phyloP scores from a whole-genome alignment of 1,140 invertebrate genomes.

The Magallana angulata region DNA sequence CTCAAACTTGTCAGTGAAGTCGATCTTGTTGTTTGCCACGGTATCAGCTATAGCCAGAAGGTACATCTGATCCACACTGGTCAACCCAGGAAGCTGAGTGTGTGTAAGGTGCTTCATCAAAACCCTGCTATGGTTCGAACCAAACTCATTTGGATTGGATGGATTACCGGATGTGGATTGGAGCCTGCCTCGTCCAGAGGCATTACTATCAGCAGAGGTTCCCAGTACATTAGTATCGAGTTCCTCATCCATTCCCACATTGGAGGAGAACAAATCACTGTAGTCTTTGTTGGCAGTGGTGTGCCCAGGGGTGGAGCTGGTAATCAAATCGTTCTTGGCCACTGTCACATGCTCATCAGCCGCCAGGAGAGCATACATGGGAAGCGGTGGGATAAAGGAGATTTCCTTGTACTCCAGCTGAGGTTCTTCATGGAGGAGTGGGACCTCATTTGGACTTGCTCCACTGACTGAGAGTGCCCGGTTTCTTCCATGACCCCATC shows the following conservation, averaged over 20 bases:
- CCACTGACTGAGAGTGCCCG: conserved; percentile 64
- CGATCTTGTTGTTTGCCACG: conserved; percentile 85
- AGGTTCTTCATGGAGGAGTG: conserved; percentile 87
- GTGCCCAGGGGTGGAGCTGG: conserved; percentile 37
- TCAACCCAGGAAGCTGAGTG: conserved; percentile 96
- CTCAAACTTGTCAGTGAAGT: conserved; percentile 73
- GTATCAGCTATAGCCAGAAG: conserved; percentile 97
- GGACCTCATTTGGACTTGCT: conserved; percentile 66
- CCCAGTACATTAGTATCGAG: conserved; percentile 79
- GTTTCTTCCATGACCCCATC: conserved; percentile 52
- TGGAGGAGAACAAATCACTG: conserved; percentile 88
- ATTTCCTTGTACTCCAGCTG: conserved; percentile 96
- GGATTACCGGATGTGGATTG: conserved; percentile 40
- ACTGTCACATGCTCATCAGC: conserved; percentile 89
- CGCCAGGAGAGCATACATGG: conserved; percentile 95
- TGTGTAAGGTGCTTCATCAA: conserved; percentile 95
- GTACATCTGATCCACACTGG: conserved; percentile 99
- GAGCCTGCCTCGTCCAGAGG: conserved; percentile 49
- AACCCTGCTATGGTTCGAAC: conserved; percentile 77
- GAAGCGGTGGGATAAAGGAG: conserved; percentile 96
- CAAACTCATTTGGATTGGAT: conserved; percentile 75
- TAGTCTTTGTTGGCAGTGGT: conserved; percentile 85
- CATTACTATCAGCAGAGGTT: conserved; percentile 65
- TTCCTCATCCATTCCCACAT: conserved; percentile 74
- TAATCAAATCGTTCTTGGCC: conserved; percentile 60